Base-by-base conservation (phyloP, 2,797 vertebrate species). In the Gymnothorax reevesii region DNA sequence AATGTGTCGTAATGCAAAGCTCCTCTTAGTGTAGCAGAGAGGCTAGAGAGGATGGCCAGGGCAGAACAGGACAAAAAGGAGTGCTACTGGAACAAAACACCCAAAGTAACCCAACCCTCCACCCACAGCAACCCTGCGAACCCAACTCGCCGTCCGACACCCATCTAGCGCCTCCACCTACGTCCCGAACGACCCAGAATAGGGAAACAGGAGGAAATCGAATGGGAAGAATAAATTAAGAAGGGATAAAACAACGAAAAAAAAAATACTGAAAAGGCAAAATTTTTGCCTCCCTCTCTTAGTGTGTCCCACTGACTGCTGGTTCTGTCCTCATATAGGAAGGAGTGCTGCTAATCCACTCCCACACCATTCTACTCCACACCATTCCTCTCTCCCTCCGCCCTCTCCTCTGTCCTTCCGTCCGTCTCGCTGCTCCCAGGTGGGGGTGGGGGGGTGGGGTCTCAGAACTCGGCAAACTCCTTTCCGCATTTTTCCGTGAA, bases 391-490 rank as follows among this genome's bases (percentile, higher is more conserved):
- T 86, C 82, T 87, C 87, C 86, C 85, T 84, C 57, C 71, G 77
- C 80, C 88, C 77, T 87, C 82, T 77, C 91, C 55, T 59, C 88
- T 84, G 83, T 89, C 90, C 89, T 87, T 90, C 90, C 91, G 85
- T 85, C 90, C 89, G 91, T 91, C 91, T 89, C 90, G 80, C 89
- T 88, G 89, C 87, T 49, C 84, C 15, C 20, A 33, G 42, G 54
- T 64, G 84, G 87, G 88, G 33, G 33, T 52, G 42, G 54, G 75
- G 84, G 87, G 88, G 91, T 92, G 84, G 87, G 88, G 91, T 92
- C 95, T 97, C 33, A 98, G 95, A 98, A 98, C 88, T 98, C 97
- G 7, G 96, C 92, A 91, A 98, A 98, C 95, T 98, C 97, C 95
- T 97, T 98, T 94, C 94, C 96, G 91, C 97, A 98, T 93, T 98